Evolutionary conservation across 2,888 invertebrate genomes (phyloP).

Genomic region (Eretmocerus hayati): DNA sequence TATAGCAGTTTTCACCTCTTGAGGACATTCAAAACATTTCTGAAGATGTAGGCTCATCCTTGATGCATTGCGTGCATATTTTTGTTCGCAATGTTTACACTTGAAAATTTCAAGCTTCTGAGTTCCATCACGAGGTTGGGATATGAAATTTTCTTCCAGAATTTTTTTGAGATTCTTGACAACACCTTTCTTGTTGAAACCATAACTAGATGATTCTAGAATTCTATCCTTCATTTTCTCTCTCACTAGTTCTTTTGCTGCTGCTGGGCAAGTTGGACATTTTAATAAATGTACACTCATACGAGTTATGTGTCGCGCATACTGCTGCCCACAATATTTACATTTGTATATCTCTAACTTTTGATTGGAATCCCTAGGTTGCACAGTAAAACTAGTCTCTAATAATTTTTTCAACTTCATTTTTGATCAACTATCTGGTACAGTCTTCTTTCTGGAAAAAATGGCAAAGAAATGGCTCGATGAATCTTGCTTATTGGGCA

Average conservation of each 20-base stretch:
- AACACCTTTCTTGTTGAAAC: slow-evolving; percentile 20
- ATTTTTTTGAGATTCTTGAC: slow-evolving; percentile 21
- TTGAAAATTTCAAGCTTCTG: slow-evolving; percentile 21
- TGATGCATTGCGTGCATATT: slow-evolving; percentile 21
- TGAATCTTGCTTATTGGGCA: neutral
- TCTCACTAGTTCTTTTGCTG: slow-evolving; percentile 16
- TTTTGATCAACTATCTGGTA: neutral
- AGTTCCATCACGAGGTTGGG: slow-evolving; percentile 15
- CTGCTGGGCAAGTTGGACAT: slow-evolving; percentile 18
- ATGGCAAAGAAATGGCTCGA: slow-evolving; percentile 2
- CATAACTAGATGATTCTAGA: slow-evolving; percentile 19
- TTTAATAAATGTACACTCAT: slow-evolving; percentile 22
- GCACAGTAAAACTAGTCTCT: slow-evolving; percentile 17
- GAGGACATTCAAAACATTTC: slow-evolving; percentile 19
- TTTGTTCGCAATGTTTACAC: slow-evolving; percentile 23
- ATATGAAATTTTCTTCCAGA: slow-evolving; percentile 18
- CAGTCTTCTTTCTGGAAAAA: slow-evolving; percentile 1
- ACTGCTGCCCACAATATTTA: slow-evolving; percentile 20
- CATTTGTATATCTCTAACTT: slow-evolving; percentile 23
- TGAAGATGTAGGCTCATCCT: slow-evolving; percentile 21
- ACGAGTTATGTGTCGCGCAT: slow-evolving; percentile 21
- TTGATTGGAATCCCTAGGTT: slow-evolving; percentile 21
- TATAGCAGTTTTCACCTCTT: slow-evolving; percentile 17
- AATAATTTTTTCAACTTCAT: slow-evolving; percentile 23
- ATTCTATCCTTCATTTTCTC: slow-evolving; percentile 21